These are phyloP conservation scores for Halcyon malimbica DNA, from an alignment of 2,113 vertebrate genomes.

Conservation along the genomic window DNA sequence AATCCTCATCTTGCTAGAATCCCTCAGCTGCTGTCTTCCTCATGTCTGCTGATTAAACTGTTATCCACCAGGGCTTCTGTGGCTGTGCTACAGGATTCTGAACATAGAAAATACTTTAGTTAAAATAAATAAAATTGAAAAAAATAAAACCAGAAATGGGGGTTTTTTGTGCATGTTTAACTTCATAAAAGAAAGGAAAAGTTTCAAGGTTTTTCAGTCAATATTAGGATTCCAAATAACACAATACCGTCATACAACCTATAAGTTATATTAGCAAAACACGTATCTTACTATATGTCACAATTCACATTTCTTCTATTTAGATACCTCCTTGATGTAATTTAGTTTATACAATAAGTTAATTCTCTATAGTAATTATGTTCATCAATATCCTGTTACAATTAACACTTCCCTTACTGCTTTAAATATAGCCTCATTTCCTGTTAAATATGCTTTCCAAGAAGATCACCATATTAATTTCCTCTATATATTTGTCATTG, in stretches of 20 bases:
- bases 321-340: not conserved
- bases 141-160: not conserved
- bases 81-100: not conserved
- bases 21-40: not conserved
- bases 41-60: not conserved
- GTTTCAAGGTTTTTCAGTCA: not conserved
- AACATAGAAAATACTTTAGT: not conserved
- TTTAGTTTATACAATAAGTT: not conserved
- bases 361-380: not conserved
- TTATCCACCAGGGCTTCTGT: not conserved
- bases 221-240: not conserved
- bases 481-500: not conserved
- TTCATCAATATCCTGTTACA: not conserved
- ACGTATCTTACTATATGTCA: not conserved
- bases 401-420: slow-evolving; percentile 3
- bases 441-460: not conserved
- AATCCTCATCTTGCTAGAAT: not conserved
- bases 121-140: not conserved
- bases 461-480: not conserved
- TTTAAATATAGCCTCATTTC: not conserved
- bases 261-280: not conserved
- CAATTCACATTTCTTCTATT: not conserved
- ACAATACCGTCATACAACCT: not conserved
- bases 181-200: not conserved
- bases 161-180: not conserved